phyloP scores from a whole-genome alignment of 2,888 invertebrate species.

The Polia nebulosa region DNA sequence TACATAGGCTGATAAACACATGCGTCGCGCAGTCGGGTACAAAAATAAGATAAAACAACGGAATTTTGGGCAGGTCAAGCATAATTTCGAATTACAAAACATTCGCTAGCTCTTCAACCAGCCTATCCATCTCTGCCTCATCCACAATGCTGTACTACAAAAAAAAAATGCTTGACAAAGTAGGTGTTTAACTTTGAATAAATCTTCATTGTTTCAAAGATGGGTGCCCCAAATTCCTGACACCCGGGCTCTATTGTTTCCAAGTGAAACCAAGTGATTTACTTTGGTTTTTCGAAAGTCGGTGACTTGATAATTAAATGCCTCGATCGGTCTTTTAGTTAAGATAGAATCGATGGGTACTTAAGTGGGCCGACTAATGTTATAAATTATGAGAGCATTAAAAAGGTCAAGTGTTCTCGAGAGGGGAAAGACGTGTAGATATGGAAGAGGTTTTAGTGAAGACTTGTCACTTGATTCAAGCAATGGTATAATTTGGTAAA shows the following conservation, averaged over 20 bases:
- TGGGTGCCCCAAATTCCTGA: constrained; percentile 60
- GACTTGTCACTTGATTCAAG: background rate
- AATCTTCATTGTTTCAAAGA: constrained; percentile 56
- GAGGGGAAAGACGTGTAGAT: background rate
- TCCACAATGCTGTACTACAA: constrained; percentile 22
- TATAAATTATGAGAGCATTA: constrained; percentile 14
- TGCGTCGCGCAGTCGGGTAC: too few relatives aligned
- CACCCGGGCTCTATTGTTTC: constrained; percentile 55
- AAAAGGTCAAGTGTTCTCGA: constrained; percentile 16
- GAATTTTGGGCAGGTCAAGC: background rate
- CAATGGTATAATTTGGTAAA: background rate
- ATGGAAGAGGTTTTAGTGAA: background rate
- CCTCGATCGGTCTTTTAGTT: constrained; percentile 46
- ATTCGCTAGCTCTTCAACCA: background rate
- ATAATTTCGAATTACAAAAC: constrained; percentile 14
- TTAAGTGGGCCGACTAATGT: constrained; percentile 27
- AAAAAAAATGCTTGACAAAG: constrained; percentile 32
- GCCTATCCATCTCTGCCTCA: constrained; percentile 18
- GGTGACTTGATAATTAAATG: constrained; percentile 56
- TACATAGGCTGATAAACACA: too few relatives aligned
- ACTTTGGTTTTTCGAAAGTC: constrained; percentile 61
- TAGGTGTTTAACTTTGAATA: constrained; percentile 25
- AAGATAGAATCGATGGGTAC: constrained; percentile 31
- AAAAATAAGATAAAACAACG: too few relatives aligned
- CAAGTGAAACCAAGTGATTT: constrained; percentile 63